Evolutionary conservation across 2,113 vertebrate genomes (phyloP).

Genomic region (Apteryx owenii): DNA sequence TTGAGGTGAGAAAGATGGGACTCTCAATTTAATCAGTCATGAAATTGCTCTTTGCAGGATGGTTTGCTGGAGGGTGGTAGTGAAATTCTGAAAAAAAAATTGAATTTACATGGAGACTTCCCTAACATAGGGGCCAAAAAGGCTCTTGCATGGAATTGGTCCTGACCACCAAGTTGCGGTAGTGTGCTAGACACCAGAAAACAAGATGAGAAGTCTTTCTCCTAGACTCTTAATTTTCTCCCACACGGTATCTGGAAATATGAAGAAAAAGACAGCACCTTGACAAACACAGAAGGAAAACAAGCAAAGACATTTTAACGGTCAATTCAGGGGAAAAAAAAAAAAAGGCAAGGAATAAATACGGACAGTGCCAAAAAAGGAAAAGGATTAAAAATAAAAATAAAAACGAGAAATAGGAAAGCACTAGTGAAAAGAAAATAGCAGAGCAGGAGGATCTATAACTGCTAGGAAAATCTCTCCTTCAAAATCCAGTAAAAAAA

Average conservation of each 20-base stretch:
- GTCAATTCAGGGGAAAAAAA: not conserved
- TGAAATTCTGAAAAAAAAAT: not conserved
- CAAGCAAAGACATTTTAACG: not conserved
- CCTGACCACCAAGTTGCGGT: not conserved
- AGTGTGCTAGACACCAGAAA: not conserved
- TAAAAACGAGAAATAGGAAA: not conserved
- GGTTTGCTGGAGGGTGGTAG: not conserved
- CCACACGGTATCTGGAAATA: not conserved
- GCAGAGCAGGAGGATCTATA: not conserved
- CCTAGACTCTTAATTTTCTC: not conserved
- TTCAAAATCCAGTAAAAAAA: not conserved
- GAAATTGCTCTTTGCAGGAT: not conserved
- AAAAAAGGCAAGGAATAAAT: not conserved
- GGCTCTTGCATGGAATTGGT: not conserved
- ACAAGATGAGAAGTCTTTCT: not conserved
- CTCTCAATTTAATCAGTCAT: not conserved
- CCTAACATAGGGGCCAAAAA: not conserved
- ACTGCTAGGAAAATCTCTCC: not conserved
- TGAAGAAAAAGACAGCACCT: not conserved
- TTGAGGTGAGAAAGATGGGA: not conserved
- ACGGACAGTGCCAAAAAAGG: not conserved
- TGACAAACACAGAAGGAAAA: not conserved
- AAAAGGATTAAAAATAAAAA: not conserved
- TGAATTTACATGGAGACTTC: rapidly evolving
- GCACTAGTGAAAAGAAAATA: not conserved